phyloP scores from a whole-genome alignment of 2,888 invertebrate species.

The Eupithecia centaureata region DNA sequence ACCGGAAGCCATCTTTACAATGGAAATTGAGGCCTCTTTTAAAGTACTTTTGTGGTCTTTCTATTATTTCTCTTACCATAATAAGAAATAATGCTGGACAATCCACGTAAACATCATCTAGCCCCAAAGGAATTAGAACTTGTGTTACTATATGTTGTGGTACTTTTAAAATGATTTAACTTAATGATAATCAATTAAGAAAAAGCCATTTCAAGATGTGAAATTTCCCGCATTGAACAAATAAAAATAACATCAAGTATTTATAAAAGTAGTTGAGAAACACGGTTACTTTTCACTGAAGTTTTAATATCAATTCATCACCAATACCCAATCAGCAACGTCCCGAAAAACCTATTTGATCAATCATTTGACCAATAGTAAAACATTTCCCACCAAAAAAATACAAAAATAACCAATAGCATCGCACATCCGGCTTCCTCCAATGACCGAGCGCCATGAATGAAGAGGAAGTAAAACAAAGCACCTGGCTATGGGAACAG shows the following conservation, averaged over 20 bases:
- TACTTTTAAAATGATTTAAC: no score
- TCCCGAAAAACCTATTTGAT: background rate
- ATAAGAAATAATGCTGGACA: no score
- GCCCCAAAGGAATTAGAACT: no score
- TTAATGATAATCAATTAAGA: no score
- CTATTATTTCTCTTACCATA: background rate
- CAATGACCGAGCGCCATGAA: slow-evolving; percentile 54
- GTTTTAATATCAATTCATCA: background rate
- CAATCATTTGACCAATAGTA: slow-evolving; percentile 6
- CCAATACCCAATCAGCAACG: background rate
- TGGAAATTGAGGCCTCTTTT: background rate
- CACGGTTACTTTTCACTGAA: background rate
- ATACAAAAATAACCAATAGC: slow-evolving; percentile 28
- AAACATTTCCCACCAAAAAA: slow-evolving; percentile 3
- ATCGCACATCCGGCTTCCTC: slow-evolving; percentile 30
- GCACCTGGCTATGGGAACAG: slow-evolving; percentile 74
- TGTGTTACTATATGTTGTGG: no score
- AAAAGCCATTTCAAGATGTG: background rate
- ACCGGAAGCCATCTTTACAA: slow-evolving; percentile 9
- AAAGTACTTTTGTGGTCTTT: background rate
- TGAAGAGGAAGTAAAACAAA: slow-evolving; percentile 66
- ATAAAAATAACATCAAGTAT: background rate
- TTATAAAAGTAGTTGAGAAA: background rate
- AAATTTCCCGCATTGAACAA: background rate
- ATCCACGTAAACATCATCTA: no score